Evolutionary conservation across 1,140 invertebrate genomes (phyloP).

Genomic region (Ylistrum balloti): DNA sequence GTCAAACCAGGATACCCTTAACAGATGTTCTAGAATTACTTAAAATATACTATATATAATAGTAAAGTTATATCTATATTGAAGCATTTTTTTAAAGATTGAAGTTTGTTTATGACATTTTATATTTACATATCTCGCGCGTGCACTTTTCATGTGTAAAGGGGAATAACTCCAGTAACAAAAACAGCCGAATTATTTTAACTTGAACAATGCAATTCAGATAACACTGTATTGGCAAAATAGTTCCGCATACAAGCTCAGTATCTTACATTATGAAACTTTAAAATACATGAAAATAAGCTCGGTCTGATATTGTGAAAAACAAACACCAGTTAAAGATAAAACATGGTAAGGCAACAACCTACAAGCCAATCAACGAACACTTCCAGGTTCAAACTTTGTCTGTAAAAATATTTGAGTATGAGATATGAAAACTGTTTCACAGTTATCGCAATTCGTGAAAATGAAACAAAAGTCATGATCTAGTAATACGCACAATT

Average conservation of each 20-base stretch:
- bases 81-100: too few relatives aligned
- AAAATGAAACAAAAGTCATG: not conserved
- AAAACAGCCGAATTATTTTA: too few relatives aligned
- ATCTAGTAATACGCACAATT: not conserved
- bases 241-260: not conserved
- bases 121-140: too few relatives aligned
- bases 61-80: too few relatives aligned
- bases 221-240: not conserved
- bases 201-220: not conserved
- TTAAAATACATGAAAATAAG: not conserved
- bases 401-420: not conserved
- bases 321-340: not conserved
- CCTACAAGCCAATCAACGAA: not conserved
- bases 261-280: not conserved
- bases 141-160: not conserved
- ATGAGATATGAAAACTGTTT: not conserved
- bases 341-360: not conserved
- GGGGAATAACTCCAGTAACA: not conserved
- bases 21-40: too few relatives aligned
- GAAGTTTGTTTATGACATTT: too few relatives aligned
- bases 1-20: too few relatives aligned
- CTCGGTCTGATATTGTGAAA: not conserved
- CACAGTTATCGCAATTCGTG: not conserved
- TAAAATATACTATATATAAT: too few relatives aligned
- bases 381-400: constrained; percentile 23